Conservation (phyloP, 2,888 invertebrate genomes). For the Orchesella flavescens region DNA sequence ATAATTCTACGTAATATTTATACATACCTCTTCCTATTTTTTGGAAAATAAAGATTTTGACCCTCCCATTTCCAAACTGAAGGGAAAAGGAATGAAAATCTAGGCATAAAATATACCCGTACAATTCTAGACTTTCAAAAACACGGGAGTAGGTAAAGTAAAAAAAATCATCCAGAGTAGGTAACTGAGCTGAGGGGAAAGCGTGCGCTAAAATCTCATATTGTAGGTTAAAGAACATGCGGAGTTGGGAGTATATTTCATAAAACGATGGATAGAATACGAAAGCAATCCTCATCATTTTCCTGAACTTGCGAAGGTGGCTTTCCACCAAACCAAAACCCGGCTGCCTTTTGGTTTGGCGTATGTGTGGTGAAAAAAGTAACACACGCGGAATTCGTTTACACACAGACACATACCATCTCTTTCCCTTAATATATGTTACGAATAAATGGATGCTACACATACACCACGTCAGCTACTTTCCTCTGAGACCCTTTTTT, state of each 20-base stretch:
- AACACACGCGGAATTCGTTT: not conserved
- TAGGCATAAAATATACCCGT: not conserved
- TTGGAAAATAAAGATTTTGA: too few species aligned
- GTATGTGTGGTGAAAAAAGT: slow-evolving; percentile 4
- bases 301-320: slow-evolving; percentile 33
- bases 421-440: slow-evolving; percentile 23
- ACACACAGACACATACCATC: not conserved
- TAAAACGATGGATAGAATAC: slow-evolving; percentile 23
- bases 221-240: slow-evolving; percentile 12
- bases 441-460: slow-evolving; percentile 21
- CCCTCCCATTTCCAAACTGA: not conserved
- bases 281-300: slow-evolving; percentile 24
- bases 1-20: too few species aligned
- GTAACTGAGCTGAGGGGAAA: slow-evolving; percentile 1
- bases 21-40: too few species aligned
- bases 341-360: not conserved
- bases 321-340: slow-evolving; percentile 18
- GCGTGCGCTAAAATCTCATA: slow-evolving; percentile 28
- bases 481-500: slow-evolving; percentile 4
- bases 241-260: slow-evolving; percentile 22
- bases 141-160: too few species aligned
- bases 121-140: not conserved
- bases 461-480: slow-evolving; percentile 25
- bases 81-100: not conserved
- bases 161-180: not conserved